phyloP scores from a whole-genome alignment of 2,113 vertebrate genomes.

The Protobothrops flavoviridis region DNA sequence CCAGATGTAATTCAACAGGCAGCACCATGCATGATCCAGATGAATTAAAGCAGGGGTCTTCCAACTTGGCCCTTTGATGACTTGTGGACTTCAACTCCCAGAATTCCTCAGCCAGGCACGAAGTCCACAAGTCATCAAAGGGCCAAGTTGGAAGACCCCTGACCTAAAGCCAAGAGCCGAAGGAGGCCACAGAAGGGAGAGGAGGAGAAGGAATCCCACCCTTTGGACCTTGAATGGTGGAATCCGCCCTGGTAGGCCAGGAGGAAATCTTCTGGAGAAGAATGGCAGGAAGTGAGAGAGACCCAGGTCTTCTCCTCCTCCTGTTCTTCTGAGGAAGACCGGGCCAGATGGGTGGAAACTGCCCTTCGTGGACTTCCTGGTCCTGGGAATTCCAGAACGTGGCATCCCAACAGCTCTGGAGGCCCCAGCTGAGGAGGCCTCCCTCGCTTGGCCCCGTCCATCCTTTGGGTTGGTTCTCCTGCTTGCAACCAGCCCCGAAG shows the following conservation, averaged over 20 bases:
- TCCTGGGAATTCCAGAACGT: not conserved
- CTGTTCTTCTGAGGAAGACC: not conserved
- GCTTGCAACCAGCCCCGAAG: not conserved
- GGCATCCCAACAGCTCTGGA: not conserved
- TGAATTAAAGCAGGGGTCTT: too few relatives aligned
- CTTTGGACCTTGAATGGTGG: not conserved
- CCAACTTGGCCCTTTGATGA: too few relatives aligned
- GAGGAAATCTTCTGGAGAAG: not conserved
- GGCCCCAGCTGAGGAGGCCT: not conserved
- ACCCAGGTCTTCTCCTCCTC: not conserved
- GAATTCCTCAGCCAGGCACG: not conserved
- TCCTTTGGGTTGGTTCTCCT: not conserved
- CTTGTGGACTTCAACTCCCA: not conserved
- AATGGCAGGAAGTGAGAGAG: not conserved
- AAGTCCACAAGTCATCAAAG: not conserved
- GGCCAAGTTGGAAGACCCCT: not conserved
- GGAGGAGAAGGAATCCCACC: not conserved
- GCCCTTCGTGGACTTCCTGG: not conserved
- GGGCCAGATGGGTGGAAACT: not conserved
- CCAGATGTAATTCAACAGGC: too few relatives aligned
- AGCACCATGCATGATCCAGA: too few relatives aligned
- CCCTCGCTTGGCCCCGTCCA: not conserved
- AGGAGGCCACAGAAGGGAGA: too few relatives aligned
- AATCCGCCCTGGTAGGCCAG: not conserved
- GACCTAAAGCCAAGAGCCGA: not conserved